Evolutionary conservation across 2,113 vertebrate species (phyloP).

Genomic region (Equus quagga): DNA sequence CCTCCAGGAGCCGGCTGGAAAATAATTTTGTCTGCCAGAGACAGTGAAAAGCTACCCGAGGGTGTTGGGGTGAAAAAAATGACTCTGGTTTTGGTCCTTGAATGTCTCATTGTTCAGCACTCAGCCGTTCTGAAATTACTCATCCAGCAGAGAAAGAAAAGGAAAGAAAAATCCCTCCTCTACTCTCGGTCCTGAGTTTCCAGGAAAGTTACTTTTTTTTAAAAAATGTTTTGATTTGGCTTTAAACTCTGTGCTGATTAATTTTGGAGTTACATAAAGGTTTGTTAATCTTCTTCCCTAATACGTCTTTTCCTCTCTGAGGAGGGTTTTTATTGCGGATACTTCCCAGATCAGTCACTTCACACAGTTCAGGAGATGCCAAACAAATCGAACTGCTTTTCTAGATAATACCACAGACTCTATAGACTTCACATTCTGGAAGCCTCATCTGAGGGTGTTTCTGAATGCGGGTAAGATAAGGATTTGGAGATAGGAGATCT

Average conservation of each 20-base stretch:
- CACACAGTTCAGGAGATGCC: neutral
- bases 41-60: conserved; percentile 78
- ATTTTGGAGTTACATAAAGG: neutral
- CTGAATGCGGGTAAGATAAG: neutral
- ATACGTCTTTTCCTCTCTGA: neutral
- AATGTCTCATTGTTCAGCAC: conserved; percentile 72
- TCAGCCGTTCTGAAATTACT: conserved; percentile 78
- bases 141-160: conserved; percentile 74
- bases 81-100: conserved; percentile 74
- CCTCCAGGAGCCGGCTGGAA: conserved; percentile 74
- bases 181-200: conserved; percentile 51
- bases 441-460: neutral
- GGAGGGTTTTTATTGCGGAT: neutral
- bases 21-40: conserved; percentile 82
- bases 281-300: neutral
- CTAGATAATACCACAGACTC: neutral
- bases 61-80: conserved; percentile 72
- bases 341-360: neutral
- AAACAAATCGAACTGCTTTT: neutral
- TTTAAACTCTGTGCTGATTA: conserved; percentile 31
- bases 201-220: conserved; percentile 59
- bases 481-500: neutral
- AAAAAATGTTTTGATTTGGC: conserved; percentile 45
- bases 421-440: neutral
- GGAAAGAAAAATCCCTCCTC: conserved; percentile 63